Base-by-base conservation (phyloP, 1,140 invertebrate genomes). In the Drosophila elegans region DNA sequence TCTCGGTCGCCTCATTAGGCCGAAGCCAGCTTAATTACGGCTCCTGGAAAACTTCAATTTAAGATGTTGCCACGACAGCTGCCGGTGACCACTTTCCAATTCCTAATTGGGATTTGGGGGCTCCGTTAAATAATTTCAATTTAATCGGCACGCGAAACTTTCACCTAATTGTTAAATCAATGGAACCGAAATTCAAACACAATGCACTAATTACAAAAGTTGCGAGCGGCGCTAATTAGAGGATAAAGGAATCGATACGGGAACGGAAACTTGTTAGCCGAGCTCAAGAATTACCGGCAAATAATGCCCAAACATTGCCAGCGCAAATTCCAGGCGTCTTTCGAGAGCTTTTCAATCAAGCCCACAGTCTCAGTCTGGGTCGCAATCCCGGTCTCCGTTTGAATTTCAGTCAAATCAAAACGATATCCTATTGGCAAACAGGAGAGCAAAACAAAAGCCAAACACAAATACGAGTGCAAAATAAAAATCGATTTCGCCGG, bases 141-240 rank as follows among this genome's bases (percentile, higher is more conserved):
- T 71, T 71, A 71, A 71, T 71, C 68, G 68, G 36, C 4, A 27
- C 66, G 68, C 42, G 53, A 55, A 55, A 71, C 38, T 54, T 60
- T 56, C 27, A 67, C 60, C 75, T 83, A 88, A 86, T 88, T 88
- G 76, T 74, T 79, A 88, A 86, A 88, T 86, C 84, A 86, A 88
- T 88, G 83, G 59, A 86, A 63, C 72, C 60, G 55, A 74, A 78
- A 61, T 77, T 64, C 64, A 61, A 57, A 53, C 39, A 71, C 68
- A 72, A 72, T 72, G 52, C 66, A 66, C 78, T 86, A 86, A 86
- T 86, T 86, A 88, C 64, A 63, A 61, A 88, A 86, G 66, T 78
- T 78, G 63, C 54, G 52, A 48, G 34, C 62, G 45, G 9, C 53
- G 64, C 61, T 79, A 78, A 79, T 80, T 80, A 81, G 39, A 48